phyloP scores from a whole-genome alignment of 2,797 vertebrate species.

The Botia almorhae region DNA sequence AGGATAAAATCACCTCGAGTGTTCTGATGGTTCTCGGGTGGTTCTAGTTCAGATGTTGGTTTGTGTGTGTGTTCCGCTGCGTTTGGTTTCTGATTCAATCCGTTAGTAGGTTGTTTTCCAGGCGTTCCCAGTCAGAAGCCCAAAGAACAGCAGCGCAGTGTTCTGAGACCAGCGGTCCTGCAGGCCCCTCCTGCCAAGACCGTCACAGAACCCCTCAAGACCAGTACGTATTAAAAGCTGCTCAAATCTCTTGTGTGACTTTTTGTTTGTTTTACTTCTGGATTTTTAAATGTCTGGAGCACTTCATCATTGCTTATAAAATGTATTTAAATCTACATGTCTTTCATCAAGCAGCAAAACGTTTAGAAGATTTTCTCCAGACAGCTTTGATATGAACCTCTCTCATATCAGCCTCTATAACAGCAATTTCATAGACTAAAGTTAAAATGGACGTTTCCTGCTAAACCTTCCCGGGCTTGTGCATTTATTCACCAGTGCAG shows the following conservation, averaged over 20 bases:
- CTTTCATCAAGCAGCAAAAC: too few relatives aligned
- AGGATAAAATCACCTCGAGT: background rate
- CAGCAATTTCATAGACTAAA: too few relatives aligned
- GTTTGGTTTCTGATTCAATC: constrained; percentile 60
- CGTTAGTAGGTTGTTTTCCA: constrained; percentile 73
- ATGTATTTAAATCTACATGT: too few relatives aligned
- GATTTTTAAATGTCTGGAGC: too few relatives aligned
- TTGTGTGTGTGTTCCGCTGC: constrained; percentile 12
- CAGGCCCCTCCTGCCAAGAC: constrained; percentile 91
- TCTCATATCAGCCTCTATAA: too few relatives aligned
- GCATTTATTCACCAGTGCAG: too few relatives aligned
- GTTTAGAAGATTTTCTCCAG: too few relatives aligned
- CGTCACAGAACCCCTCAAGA: constrained; percentile 88
- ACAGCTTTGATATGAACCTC: too few relatives aligned
- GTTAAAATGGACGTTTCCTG: too few relatives aligned
- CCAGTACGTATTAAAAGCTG: constrained; percentile 35
- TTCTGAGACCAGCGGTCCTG: constrained; percentile 93
- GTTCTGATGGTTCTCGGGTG: background rate
- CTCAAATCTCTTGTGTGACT: background rate
- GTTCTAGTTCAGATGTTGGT: background rate
- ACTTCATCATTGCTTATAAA: too few relatives aligned
- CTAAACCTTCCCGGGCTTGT: too few relatives aligned
- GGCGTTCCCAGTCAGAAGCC: constrained; percentile 97
- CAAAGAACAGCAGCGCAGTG: constrained; percentile 96
- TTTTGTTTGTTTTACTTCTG: background rate